Base-by-base conservation (phyloP, 2,888 invertebrate genomes). In the Erebia epiphron region DNA sequence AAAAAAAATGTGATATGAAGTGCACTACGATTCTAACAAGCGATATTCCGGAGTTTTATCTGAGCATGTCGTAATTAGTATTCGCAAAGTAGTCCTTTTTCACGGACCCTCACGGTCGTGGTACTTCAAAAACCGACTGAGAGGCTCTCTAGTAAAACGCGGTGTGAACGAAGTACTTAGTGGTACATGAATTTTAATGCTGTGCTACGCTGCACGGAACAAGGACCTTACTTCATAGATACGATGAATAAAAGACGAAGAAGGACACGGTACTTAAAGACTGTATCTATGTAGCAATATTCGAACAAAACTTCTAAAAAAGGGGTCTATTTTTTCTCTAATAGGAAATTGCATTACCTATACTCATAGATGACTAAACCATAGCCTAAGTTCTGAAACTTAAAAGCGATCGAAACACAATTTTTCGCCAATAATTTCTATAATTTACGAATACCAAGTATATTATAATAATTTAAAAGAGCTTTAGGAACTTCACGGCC, bases 41-140 rank as follows among this genome's bases (percentile, higher is more conserved):
- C 63, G 67, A 71, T 71, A 67, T 73, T 71, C 63, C 58, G 60
- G 54, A 71, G 71, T 56, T 63, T 52, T 43, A 71, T 71, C 66
- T 63, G 62, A 71, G 73, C 69, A 54, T 35, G 65, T 56, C 58
- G 73, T 73, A 73, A 73, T 76, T 75, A 75, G 73, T 75, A 76
- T 76, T 75, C 73, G 72, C 73, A 69, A 75, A 75, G 75, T 74
- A 76, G 73, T 72, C 70, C 75, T 75, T 74, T 67, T 58, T 58
- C 70, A 71, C 69, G 71, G 68, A 75, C 71, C 73, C 75, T 75
- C 70, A 73, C 69, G 72, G 72, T 62, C 73, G 71, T 71, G 68
- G 70, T 69, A 69, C 72, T 75, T 73, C 67, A 72, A 69, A 72
- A 71, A 67, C 71, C 65, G 70, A 68, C 67, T 67, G 21, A 67